Conservation (phyloP, 2,888 invertebrate species). For the Hydriomena furcata region DNA sequence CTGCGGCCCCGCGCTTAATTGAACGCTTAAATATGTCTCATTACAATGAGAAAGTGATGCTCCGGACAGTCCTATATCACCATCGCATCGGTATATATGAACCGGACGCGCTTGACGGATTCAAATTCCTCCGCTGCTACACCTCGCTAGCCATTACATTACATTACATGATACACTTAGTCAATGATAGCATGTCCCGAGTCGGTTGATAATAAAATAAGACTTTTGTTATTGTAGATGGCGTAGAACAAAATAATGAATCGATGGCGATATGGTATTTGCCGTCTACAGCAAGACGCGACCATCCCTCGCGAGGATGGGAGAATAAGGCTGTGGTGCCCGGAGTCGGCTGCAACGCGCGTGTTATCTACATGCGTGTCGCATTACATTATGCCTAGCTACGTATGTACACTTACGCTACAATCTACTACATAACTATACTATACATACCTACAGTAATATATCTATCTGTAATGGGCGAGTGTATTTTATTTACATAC, state of each 20-base stretch:
- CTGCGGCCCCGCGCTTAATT: conserved; percentile 29
- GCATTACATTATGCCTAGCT: conserved; percentile 27
- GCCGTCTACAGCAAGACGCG: neutral
- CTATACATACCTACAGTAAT: conserved; percentile 19
- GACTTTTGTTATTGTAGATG: no score
- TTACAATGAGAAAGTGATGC: conserved; percentile 22
- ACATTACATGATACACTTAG: no score
- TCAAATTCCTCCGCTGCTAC: conserved; percentile 1
- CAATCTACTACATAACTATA: conserved; percentile 15
- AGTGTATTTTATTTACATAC: conserved; percentile 36
- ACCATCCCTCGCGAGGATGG: neutral
- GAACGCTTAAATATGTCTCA: conserved; percentile 28
- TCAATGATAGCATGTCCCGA: neutral
- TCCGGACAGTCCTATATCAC: neutral
- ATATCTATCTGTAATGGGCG: conserved; percentile 27
- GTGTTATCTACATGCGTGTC: conserved; percentile 27
- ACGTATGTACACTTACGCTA: conserved; percentile 30
- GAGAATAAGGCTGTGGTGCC: no score
- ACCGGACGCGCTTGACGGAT: neutral
- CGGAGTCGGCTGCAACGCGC: conserved; percentile 4
- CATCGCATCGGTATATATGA: neutral
- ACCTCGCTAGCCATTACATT: neutral
- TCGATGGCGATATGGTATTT: no score
- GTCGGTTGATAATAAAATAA: neutral
- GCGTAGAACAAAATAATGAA: no score